phyloP scores from a whole-genome alignment of 2,888 invertebrate genomes.

The Epirrhoe tristata region DNA sequence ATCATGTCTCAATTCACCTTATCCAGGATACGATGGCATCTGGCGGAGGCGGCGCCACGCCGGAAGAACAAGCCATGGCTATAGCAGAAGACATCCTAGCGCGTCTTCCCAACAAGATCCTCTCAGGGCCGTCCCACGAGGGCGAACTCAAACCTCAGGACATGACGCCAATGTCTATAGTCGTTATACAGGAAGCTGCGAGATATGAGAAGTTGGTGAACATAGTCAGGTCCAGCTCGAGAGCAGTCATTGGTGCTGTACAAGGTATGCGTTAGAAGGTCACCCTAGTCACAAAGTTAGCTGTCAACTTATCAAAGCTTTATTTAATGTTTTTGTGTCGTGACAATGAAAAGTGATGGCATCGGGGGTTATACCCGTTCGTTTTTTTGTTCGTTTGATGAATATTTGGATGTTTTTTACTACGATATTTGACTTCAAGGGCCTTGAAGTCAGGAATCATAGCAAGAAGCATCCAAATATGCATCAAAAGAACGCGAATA shows the following conservation, averaged over 20 bases:
- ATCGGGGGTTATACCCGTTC: too few species aligned
- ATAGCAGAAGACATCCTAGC: conserved; percentile 92
- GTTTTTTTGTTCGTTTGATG: too few species aligned
- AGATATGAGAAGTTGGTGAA: conserved; percentile 91
- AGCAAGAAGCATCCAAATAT: too few species aligned
- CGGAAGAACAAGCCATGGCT: conserved; percentile 92
- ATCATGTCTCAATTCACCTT: background rate
- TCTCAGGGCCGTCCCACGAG: conserved; percentile 87
- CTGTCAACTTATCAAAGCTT: too few species aligned
- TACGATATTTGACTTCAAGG: too few species aligned
- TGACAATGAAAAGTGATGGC: too few species aligned
- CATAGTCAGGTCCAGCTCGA: conserved; percentile 90
- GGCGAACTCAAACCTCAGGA: conserved; percentile 91
- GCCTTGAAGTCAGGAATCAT: too few species aligned
- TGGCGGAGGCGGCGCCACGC: conserved; percentile 87
- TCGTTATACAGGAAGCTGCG: conserved; percentile 94
- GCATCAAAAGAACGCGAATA: too few species aligned
- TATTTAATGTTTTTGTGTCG: too few species aligned
- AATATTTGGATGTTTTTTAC: too few species aligned
- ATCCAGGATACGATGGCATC: conserved; percentile 86
- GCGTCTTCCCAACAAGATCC: conserved; percentile 90
- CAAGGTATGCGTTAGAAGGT: conserved; percentile 86
- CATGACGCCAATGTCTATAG: conserved; percentile 97
- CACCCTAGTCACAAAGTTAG: too few species aligned
- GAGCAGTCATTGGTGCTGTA: conserved; percentile 93